Evolutionary conservation across 2,888 invertebrate species (phyloP), one percentile per base, ranked within the genome.

Genomic region (Germaria angustata): DNA sequence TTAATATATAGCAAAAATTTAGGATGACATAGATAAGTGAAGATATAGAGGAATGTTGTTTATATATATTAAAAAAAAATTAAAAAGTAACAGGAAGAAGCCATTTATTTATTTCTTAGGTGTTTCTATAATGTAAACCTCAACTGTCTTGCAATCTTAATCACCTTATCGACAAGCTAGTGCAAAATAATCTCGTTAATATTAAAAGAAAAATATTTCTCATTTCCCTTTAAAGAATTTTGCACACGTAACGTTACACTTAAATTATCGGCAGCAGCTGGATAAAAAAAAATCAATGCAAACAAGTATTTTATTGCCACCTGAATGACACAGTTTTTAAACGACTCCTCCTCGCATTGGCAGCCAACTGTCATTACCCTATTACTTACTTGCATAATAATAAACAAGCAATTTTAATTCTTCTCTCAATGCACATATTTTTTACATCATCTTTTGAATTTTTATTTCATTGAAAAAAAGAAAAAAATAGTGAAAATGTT

Each of bases 161-260:
- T 49, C 36, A 49, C 32, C 32, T 63, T 41, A 32, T 53, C 53
- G 61, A 63, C 57, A 63, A 28, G n/a, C 15, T 53, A 20, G n/a
- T 6, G 28, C 3, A 7, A 34, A 63, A 49, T 59, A 20, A 28
- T 28, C 22, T 69, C 32, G 69, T 63, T 55, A 78, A 78, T 71
- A 71, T 39, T 78, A 6, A 28, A 28, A 44, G n/a, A 61, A 28
- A 36, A 53, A 41, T 28, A 34, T 61, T 57, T 34, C 3, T 68
- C 15, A 20, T 20, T 1, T 28, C 17, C 46, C 28, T 57, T 39
- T 39, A n/a, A 4, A 63, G 53, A 5, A 63, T 36, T 78, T 71
- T 71, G 78, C 69, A 39, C 78, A 77, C 77, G 77, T 77, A 41
- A 63, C 66, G 36, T 66, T 77, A 61, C 51, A 77, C 22, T 77